phyloP scores from a whole-genome alignment of 2,113 vertebrate genomes.

The Himantopus leucocephalus region DNA sequence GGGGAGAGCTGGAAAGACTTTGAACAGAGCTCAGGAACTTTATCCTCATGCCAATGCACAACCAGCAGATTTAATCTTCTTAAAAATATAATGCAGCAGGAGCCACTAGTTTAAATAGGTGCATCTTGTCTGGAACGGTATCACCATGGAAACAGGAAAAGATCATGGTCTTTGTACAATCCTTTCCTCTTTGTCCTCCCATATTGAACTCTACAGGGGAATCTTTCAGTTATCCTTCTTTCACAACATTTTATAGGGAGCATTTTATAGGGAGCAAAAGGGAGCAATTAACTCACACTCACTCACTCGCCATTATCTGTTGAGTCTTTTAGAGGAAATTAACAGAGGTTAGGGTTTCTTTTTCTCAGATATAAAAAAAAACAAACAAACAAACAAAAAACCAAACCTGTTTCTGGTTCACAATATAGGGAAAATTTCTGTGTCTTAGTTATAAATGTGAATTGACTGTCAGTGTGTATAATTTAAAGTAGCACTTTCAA shows the following conservation, averaged over 20 bases:
- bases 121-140: background rate
- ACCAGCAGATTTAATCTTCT: background rate
- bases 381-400: background rate
- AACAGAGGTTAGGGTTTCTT: background rate
- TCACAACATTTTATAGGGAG: background rate
- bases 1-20: background rate
- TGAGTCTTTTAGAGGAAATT: background rate
- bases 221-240: background rate
- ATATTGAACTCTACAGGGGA: background rate
- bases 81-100: background rate
- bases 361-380: background rate
- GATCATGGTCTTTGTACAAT: background rate
- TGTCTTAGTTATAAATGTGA: background rate
- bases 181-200: background rate
- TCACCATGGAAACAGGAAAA: constrained; percentile 18
- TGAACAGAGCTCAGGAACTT: background rate
- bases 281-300: background rate
- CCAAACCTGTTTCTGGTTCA: background rate
- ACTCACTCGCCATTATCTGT: background rate
- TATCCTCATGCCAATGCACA: background rate
- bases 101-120: background rate
- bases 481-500: background rate
- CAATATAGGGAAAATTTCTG: background rate
- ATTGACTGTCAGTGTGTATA: background rate
- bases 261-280: background rate